Base-by-base conservation (phyloP, 2,888 invertebrate species). In the Zele albiditarsus region DNA sequence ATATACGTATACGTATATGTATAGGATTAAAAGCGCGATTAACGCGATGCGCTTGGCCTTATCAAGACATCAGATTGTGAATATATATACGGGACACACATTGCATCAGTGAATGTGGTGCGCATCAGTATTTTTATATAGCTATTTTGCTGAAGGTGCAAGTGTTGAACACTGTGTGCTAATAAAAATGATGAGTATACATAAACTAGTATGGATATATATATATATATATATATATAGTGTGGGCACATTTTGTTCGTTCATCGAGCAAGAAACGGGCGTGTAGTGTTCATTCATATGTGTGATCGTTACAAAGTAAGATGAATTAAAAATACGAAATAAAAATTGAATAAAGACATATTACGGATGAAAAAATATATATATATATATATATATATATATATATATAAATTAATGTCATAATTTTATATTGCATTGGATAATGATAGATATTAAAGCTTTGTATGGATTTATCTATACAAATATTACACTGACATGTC, bases 61-160 rank as follows among this genome's bases (percentile, higher is more conserved):
- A 85, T 86, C 86, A 84, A 85, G 85, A 85, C 84, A 85, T 86
- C 86, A 80, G 76, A 66, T 76, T 74, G 74, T 76, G 70, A 78
- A 53, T 75, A 76, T 75, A 71, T 73, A 75, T 77, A 65, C 68
- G 28, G 65, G 63, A 67, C 65, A 53, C 67, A 58, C 58, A 53
- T 66, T 49, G 60, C 53, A 70, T 67, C 33, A 63, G 14, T 38
- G 12, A 28, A 60, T 10, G 42, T 14, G 12, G 33, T 10, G 14
- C 14, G 10, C 14, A 42, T 42, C 12, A 46, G 3, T n/a, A 20
- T 20, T 20, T 20, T 42, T 62, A 66, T 46, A 49, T 31, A 58
- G 63, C 10, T 3, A n/a, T 1, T 12, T 63, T 63, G 20, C 33
- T 67, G 67, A 63, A 63, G 63, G 63, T 63, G 38, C 20, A 2